Conservation (phyloP, 2,113 vertebrate genomes). For the Hippocampus comes region DNA sequence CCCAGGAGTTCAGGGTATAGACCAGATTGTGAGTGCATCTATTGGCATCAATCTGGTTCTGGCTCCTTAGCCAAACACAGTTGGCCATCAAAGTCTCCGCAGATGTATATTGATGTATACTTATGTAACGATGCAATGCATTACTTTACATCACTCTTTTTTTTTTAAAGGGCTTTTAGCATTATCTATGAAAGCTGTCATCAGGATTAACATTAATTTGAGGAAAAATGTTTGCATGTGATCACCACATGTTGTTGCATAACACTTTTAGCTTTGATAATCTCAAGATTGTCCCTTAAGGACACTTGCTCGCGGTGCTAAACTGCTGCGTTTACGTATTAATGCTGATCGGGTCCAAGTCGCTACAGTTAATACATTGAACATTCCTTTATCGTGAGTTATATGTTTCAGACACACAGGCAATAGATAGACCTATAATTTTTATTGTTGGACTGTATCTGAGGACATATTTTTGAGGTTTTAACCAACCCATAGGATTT, state of each 20-base stretch:
- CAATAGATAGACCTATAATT: too few species aligned
- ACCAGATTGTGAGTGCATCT: constrained; percentile 76
- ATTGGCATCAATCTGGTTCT: background rate
- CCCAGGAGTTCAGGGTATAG: constrained; percentile 76
- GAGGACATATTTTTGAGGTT: too few species aligned
- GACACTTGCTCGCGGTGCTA: constrained; percentile 32
- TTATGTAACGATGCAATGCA: background rate
- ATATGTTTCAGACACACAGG: too few species aligned
- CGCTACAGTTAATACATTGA: background rate
- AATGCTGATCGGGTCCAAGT: background rate
- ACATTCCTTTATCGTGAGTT: too few species aligned
- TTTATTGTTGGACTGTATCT: too few species aligned
- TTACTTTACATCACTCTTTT: background rate
- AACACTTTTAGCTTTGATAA: constrained; percentile 69
- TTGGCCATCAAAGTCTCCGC: too few species aligned
- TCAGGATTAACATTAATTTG: constrained; percentile 40
- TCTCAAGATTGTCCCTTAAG: constrained; percentile 57
- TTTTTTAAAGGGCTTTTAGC: background rate
- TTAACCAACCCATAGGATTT: too few species aligned
- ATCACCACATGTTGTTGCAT: constrained; percentile 44
- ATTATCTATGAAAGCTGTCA: constrained; percentile 19
- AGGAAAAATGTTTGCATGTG: constrained; percentile 28
- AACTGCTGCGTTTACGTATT: background rate
- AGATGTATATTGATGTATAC: too few species aligned
- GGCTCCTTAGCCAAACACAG: too few species aligned